Evolutionary conservation across 2,888 invertebrate species (phyloP).

Genomic region (Archips xylosteana): DNA sequence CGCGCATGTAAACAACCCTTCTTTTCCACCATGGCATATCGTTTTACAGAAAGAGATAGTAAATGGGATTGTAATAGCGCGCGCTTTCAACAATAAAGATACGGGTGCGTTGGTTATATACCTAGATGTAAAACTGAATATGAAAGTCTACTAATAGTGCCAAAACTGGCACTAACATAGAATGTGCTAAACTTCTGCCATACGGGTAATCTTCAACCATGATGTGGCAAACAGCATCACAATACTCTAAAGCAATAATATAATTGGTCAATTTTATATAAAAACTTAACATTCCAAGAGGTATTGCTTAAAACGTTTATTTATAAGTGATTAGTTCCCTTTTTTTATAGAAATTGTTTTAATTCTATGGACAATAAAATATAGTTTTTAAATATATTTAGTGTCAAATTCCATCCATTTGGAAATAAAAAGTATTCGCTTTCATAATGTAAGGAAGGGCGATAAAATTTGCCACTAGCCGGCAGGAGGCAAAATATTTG

Average conservation of each 20-base stretch:
- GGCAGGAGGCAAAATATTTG: not conserved
- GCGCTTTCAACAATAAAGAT: not conserved
- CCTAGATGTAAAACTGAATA: not conserved
- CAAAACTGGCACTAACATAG: not conserved
- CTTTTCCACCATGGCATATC: not conserved
- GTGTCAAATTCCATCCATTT: conserved; percentile 67
- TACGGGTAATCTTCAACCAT: conserved; percentile 1
- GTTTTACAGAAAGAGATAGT: not conserved
- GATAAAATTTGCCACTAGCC: not conserved
- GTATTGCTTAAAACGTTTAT: conserved; percentile 25
- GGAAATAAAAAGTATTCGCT: conserved; percentile 33
- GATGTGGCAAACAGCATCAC: conserved; percentile 32
- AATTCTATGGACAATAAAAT: conserved; percentile 62
- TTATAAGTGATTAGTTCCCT: conserved; percentile 45
- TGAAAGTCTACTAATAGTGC: not conserved
- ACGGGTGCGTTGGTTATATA: not conserved
- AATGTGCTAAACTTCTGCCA: conserved; percentile 6
- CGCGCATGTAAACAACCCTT: not conserved
- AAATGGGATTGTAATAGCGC: not conserved
- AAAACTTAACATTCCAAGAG: conserved; percentile 37
- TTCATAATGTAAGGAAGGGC: not conserved
- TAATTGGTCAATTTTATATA: conserved; percentile 33
- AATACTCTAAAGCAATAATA: conserved; percentile 41
- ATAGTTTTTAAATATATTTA: conserved; percentile 56
- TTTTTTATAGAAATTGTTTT: conserved; percentile 45